Evolutionary conservation across 1,140 invertebrate species (phyloP).

Genomic region (Listronotus oregonensis): DNA sequence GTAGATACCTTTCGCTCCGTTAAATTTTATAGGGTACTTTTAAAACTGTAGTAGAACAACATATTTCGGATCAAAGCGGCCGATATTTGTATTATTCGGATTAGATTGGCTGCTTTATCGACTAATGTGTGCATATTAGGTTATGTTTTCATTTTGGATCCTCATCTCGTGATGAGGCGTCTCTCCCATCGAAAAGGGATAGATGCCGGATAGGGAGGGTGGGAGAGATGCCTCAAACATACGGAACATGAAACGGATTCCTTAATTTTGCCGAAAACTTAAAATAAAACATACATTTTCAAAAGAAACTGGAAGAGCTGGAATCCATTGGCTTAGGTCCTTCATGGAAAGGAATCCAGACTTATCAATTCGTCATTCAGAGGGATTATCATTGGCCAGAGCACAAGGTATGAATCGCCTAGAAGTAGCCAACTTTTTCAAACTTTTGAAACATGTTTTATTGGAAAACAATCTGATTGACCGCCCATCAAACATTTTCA

Average conservation of each 20-base stretch:
- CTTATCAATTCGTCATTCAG: not conserved
- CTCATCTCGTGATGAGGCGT: too few relatives aligned
- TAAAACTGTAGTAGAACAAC: too few relatives aligned
- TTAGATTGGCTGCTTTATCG: too few relatives aligned
- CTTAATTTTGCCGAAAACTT: not conserved
- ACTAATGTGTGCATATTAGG: too few relatives aligned
- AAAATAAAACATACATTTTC: not conserved
- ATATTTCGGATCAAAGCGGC: too few relatives aligned
- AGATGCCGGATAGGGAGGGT: too few relatives aligned
- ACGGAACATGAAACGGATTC: not conserved
- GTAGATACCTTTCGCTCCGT: too few relatives aligned
- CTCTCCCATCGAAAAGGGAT: too few relatives aligned
- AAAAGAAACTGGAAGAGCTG: not conserved
- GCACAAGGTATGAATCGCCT: not conserved
- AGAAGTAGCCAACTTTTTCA: not conserved
- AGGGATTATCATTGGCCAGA: not conserved
- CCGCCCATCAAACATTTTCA: slow-evolving; percentile 51
- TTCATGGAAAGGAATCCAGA: not conserved
- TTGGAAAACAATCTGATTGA: slow-evolving; percentile 48
- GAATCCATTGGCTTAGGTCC: not conserved
- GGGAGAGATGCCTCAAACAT: too few relatives aligned
- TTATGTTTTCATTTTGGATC: too few relatives aligned
- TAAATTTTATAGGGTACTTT: too few relatives aligned
- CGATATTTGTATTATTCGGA: too few relatives aligned
- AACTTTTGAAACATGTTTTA: slow-evolving; percentile 19